These are phyloP conservation scores for Drosophila neutralis DNA, from an alignment of 2,888 invertebrate genomes.

Conservation along the genomic window DNA sequence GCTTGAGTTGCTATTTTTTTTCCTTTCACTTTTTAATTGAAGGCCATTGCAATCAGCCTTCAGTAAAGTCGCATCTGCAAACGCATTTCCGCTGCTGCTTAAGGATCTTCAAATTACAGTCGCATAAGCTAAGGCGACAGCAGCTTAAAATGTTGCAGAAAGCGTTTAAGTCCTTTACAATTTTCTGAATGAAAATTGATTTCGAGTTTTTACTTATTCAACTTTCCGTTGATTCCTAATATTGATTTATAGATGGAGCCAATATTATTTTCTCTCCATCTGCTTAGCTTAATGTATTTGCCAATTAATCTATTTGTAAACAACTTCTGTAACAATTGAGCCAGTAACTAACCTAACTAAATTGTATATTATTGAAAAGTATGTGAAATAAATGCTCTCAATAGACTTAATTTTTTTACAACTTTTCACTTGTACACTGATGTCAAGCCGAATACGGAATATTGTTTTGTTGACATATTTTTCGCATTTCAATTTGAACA, in stretches of 20 bases:
- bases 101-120: slow-evolving; percentile 31
- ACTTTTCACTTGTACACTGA: background rate
- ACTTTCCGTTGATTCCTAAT: background rate
- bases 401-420: background rate
- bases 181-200: slow-evolving; percentile 7
- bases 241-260: background rate
- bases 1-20: slow-evolving; percentile 5
- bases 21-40: slow-evolving; percentile 44
- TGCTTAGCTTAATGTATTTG: background rate
- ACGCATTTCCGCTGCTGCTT: slow-evolving; percentile 34
- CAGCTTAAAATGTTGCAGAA: slow-evolving; percentile 10
- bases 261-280: background rate
- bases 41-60: slow-evolving; percentile 45
- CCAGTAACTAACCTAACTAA: background rate
- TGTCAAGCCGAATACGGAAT: background rate
- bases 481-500: slow-evolving; percentile 4
- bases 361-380: background rate
- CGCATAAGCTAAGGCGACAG: slow-evolving; percentile 18
- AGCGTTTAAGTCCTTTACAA: slow-evolving; percentile 1
- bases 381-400: background rate
- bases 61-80: slow-evolving; percentile 22
- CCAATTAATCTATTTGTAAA: background rate
- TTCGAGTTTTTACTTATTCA: background rate
- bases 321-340: background rate
- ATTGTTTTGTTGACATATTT: background rate